Evolutionary conservation across 1,140 invertebrate genomes (phyloP), one percentile per base, ranked within the genome.

Genomic region (Lanistes nyassanus): DNA sequence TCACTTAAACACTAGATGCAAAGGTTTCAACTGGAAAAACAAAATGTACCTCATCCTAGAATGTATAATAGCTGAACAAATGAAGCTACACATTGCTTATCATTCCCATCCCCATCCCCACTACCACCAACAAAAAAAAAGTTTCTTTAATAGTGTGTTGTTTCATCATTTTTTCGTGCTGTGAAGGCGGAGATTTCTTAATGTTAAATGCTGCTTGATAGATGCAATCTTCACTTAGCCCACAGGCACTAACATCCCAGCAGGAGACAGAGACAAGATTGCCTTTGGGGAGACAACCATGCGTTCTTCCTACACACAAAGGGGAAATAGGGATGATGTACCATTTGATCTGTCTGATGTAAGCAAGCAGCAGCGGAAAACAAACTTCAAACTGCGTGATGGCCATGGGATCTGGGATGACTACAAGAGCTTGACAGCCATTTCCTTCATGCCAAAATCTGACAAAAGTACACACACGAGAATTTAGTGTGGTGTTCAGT

Each of bases 381-480:
- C 83, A 4, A 85, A 87, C 74, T 83, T 83, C 75, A 83, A 83
- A 55, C 75, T 83, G 65, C 75, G 75, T 23, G 85, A 86, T 75
- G 82, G 83, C 11, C 81, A 82, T 53, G 74, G 74, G 19, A 82
- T 80, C 31, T 85, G 82, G 75, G 81, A 87, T 69, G 81, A 83
- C 75, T 86, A 86, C 64, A 31, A 73, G 31, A 86, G 81, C 70
- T 82, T 83, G n/a, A 80, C 83, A 3, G 80, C 71, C 23, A 39
- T 47, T 23, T 79, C 82, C 23, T 84, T 78, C 69, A 64, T 69
- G 37, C 81, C 82, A 6, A 66, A 80, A 31, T 39, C 67, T 47
- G 65, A 65, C 37, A 66, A 62, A 60, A 42, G 70, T 70, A 73
- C 47, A 74, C 78, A 77, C 47, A 74, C 29, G 68, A 78, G 79